These are phyloP conservation scores for Rallus crepitans DNA, from an alignment of 2,797 vertebrate genomes.

Conservation along the genomic window DNA sequence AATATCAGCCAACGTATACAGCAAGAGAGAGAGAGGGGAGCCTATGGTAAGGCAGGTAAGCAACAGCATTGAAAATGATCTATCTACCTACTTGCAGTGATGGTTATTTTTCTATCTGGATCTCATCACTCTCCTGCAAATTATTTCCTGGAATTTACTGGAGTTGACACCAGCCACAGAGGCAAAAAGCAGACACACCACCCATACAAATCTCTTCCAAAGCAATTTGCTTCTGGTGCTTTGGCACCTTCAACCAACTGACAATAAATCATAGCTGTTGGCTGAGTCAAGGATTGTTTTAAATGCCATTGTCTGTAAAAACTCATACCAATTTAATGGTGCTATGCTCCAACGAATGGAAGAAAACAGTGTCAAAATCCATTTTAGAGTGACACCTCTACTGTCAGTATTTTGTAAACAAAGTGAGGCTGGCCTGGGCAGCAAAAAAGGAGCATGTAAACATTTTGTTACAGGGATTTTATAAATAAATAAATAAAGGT, in stretches of 20 bases:
- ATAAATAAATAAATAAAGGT: not conserved
- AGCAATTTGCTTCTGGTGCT: slow-evolving; percentile 32
- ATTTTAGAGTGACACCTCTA: slow-evolving; percentile 19
- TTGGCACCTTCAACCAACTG: slow-evolving; percentile 44
- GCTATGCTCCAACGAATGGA: slow-evolving; percentile 24
- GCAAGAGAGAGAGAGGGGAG: not conserved
- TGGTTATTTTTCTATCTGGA: not conserved
- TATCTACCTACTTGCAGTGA: not conserved
- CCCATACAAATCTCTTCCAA: slow-evolving; percentile 7
- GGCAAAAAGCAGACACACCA: not conserved
- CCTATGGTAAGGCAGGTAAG: not conserved
- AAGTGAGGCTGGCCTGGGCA: not conserved
- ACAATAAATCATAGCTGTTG: slow-evolving; percentile 46
- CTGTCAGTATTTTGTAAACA: slow-evolving; percentile 27
- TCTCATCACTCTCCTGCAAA: not conserved
- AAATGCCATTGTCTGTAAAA: slow-evolving; percentile 55
- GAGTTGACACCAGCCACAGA: not conserved
- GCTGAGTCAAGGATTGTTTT: slow-evolving; percentile 17
- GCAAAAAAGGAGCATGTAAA: not conserved
- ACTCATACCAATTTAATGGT: slow-evolving; percentile 38
- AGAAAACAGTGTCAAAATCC: slow-evolving; percentile 31
- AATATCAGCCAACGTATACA: not conserved
- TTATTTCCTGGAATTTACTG: slow-evolving; percentile 2
- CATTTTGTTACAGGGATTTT: not conserved
- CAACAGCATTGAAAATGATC: not conserved